Base-by-base conservation (phyloP, 2,113 vertebrate species). In the Phaethon lepturus region DNA sequence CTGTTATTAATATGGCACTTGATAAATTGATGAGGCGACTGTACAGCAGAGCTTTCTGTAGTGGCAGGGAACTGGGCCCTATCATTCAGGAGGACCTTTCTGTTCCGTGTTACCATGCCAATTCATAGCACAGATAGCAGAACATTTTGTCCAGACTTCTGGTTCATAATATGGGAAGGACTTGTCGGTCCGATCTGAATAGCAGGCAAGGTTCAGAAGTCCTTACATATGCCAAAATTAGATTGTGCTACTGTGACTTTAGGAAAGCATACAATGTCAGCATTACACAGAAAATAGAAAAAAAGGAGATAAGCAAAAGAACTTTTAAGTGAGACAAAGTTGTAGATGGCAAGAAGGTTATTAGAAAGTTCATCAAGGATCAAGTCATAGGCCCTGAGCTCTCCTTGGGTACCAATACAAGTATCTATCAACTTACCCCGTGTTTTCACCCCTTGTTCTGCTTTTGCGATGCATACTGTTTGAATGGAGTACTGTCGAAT, bases 71-170 rank as follows among this genome's bases (percentile, higher is more conserved):
- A 20, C 28, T 38, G 42, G n/a, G 23, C 28, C 55, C 50, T 62
- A 2, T 74, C 52, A 56, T 81, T 89, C 80, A 44, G 73, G 35
- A 80, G 68, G 53, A 47, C 86, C n/a, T 85, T 71, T 44, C 44
- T 85, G 40, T 68, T 67, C 73, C 33, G 18, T 68, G 87, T 90
- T 94, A 56, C 80, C 35, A 14, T 95, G 91, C 68, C 45, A 52
- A 78, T 91, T 78, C 62, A 4, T 25, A 60, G 67, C 44, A 90
- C 18, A 63, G 50, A 24, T 7, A 84, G 52, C n/a, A 91, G 95
- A 93, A 97, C 95, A 90, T 91, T 96, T 91, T 90, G 96, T 96
- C 71, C 93, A 38, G 40, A 12, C 40, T 26, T 72, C 22, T 28
- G 33, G 66, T 81, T 87, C 52, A 17, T 75, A 72, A 38, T 49